Conservation (phyloP, 2,113 vertebrate genomes). For the Pongo abelii region DNA sequence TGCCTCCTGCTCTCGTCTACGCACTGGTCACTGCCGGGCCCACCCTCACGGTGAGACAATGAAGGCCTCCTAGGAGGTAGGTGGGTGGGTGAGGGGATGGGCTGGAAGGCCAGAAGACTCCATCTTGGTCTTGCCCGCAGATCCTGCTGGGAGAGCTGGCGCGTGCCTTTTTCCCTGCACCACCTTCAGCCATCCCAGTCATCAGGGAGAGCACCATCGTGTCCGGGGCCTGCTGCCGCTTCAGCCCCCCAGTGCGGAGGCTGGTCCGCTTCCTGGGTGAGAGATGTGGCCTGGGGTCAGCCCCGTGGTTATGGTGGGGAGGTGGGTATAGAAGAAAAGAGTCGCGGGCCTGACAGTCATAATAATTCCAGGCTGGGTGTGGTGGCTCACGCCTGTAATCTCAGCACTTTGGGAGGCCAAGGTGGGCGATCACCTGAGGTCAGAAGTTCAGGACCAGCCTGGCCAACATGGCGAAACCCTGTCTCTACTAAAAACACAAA, state of each 20-base stretch:
- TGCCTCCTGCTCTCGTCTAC: slow-evolving; percentile 90
- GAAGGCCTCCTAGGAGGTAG: background rate
- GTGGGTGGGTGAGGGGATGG: background rate
- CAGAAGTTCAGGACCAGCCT: background rate
- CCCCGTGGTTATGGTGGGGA: background rate
- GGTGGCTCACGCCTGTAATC: background rate
- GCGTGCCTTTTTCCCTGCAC: slow-evolving; percentile 88
- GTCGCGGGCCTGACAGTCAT: background rate
- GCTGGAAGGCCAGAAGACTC: background rate
- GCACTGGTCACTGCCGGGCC: slow-evolving; percentile 91
- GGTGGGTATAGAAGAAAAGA: background rate
- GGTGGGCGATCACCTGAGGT: background rate
- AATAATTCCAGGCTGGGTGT: background rate
- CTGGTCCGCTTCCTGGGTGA: slow-evolving; percentile 93
- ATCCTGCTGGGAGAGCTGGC: slow-evolving; percentile 92
- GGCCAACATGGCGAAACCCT: background rate
- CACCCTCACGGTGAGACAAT: slow-evolving; percentile 87
- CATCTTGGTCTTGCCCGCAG: slow-evolving; percentile 78
- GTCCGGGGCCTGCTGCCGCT: slow-evolving; percentile 93
- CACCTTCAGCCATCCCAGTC: slow-evolving; percentile 68
- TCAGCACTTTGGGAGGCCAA: background rate
- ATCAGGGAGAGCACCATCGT: slow-evolving; percentile 91
- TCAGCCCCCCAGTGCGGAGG: slow-evolving; percentile 91
- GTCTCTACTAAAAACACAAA: too few species aligned
- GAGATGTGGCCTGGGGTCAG: background rate